Evolutionary conservation across 1,140 invertebrate species (phyloP).

Genomic region (Platyura marginata): DNA sequence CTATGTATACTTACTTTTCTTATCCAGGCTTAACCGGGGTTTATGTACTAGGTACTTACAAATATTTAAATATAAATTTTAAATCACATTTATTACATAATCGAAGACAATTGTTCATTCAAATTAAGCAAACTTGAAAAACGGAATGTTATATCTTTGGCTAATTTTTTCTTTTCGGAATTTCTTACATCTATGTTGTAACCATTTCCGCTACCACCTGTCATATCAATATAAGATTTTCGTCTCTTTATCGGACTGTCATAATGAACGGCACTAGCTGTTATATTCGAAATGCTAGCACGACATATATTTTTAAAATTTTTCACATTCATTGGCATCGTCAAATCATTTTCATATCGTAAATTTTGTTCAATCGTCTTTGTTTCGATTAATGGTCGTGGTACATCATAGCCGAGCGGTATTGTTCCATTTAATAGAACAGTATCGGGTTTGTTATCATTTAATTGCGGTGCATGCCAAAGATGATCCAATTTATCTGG

Average conservation of each 20-base stretch:
- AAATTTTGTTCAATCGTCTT: slow-evolving; percentile 15
- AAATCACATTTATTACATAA: too few species aligned
- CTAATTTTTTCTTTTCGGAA: slow-evolving; percentile 18
- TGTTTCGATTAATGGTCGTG: slow-evolving; percentile 17
- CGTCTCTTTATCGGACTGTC: slow-evolving; percentile 18
- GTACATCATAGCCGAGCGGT: slow-evolving; percentile 19
- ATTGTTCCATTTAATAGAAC: background rate
- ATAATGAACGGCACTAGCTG: slow-evolving; percentile 11
- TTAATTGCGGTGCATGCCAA: slow-evolving; percentile 17
- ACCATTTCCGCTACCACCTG: slow-evolving; percentile 17
- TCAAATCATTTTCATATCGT: slow-evolving; percentile 21
- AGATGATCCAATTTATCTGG: slow-evolving; percentile 16
- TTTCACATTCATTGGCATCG: slow-evolving; percentile 18
- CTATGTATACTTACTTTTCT: too few species aligned
- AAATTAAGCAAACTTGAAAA: slow-evolving; percentile 22
- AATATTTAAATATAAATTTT: too few species aligned
- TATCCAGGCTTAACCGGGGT: too few species aligned
- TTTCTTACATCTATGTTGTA: slow-evolving; percentile 21
- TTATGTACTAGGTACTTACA: too few species aligned
- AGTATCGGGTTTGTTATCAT: slow-evolving; percentile 8
- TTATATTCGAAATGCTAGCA: slow-evolving; percentile 8
- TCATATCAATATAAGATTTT: slow-evolving; percentile 21
- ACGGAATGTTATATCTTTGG: slow-evolving; percentile 21
- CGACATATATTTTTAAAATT: slow-evolving; percentile 9
- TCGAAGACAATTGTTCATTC: slow-evolving; percentile 12